These are phyloP conservation scores for Amitus sp. DNA, from an alignment of 2,888 invertebrate species.

Conservation along the genomic window DNA sequence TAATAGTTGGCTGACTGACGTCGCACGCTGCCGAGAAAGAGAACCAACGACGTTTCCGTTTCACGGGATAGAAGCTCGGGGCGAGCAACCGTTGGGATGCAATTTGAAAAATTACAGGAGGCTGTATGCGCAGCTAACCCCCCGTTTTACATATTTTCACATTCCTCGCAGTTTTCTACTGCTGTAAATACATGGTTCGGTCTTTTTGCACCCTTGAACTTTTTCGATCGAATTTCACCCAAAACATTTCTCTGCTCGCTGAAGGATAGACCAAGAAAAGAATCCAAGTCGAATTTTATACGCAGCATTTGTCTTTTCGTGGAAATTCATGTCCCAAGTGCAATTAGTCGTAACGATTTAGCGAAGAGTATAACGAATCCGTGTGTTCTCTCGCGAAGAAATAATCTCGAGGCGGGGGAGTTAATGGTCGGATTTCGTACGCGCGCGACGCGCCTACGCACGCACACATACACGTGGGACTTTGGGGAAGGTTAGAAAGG, in stretches of 20 bases:
- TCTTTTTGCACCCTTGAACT: too few relatives aligned
- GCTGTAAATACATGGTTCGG: too few relatives aligned
- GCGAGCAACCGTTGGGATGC: constrained; percentile 52
- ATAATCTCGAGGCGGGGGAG: constrained; percentile 2
- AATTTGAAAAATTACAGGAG: constrained; percentile 57
- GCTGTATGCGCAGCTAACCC: constrained; percentile 44
- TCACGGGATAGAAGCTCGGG: constrained; percentile 44
- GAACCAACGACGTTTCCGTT: constrained; percentile 50
- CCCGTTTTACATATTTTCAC: constrained; percentile 32
- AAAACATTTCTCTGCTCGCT: too few relatives aligned
- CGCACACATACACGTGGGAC: not conserved
- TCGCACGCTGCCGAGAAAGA: constrained; percentile 26
- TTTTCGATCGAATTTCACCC: too few relatives aligned
- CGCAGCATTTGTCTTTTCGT: too few relatives aligned
- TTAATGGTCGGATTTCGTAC: constrained; percentile 1
- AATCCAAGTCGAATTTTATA: too few relatives aligned
- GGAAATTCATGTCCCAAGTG: not conserved
- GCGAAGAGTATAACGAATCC: not conserved
- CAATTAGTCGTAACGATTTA: not conserved
- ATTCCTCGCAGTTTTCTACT: constrained; percentile 29
- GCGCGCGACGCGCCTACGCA: not conserved
- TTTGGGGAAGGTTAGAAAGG: constrained; percentile 29
- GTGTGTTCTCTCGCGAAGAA: not conserved
- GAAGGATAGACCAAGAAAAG: too few relatives aligned
- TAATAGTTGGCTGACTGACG: constrained; percentile 30